Base-by-base conservation (phyloP, 2,888 invertebrate genomes). In the Chrysopilus asiliformis region DNA sequence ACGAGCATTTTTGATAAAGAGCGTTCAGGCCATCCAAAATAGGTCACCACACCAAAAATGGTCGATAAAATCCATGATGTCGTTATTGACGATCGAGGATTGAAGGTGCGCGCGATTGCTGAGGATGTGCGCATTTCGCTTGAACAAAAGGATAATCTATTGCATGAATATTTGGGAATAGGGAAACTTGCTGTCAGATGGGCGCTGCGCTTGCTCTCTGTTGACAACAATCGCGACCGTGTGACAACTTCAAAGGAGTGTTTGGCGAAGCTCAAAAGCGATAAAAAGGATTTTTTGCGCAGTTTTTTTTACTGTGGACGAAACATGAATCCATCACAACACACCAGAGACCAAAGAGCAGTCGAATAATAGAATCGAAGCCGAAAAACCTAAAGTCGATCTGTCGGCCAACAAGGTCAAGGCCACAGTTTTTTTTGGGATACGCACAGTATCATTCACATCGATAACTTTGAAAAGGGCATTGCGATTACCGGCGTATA, bases 11-110 rank as follows among this genome's bases (percentile, higher is more conserved):
- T 2, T 12, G 30, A 36, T 32, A 39, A 36, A 18, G 41, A 41
- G 37, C 28, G 43, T 28, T 38, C 38, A 8, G 43, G 41, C 17
- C 37, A 39, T 17, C 41, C 43, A 27, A 41, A 9, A 24, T 29
- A 36, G 36, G 36, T 30, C 4, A 22, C 24, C 7, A 30, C 26
- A 10, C 4, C 24, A 25, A 32, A 36, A 31, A 37, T 18, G 12
- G 20, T 32, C 4, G 12, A 30, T 15, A 30, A 30, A 30, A 15
- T 30, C 15, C 2, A 36, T 15, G 32, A 29, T 17, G 31, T 42
- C 18, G 38, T 41, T 29, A 26, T 27, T 19, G 32, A 39, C 37
- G 37, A 35, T 33, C 33, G 25, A 32, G 35, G 26, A 22, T 7
- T 22, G 10, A 22, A 22, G 10, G 18, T 42, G 26, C 13, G 40